These are phyloP conservation scores for Antigone vipio DNA, from an alignment of 2,113 vertebrate species.

Conservation along the genomic window DNA sequence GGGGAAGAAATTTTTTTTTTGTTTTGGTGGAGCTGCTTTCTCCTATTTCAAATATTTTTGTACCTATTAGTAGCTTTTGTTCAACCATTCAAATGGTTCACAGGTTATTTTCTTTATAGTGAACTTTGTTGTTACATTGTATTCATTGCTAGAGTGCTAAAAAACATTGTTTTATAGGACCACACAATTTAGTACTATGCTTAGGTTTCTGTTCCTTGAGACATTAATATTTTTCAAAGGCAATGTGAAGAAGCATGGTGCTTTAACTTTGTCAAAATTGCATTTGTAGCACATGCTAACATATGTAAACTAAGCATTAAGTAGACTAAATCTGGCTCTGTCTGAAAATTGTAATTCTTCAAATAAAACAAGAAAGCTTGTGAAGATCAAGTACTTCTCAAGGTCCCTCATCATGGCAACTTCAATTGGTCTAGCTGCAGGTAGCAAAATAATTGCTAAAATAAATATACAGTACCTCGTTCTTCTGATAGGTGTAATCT, in stretches of 20 bases:
- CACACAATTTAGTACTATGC: background rate
- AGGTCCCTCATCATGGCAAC: background rate
- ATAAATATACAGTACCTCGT: background rate
- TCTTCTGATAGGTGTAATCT: background rate
- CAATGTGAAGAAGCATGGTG: background rate
- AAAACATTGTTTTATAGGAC: background rate
- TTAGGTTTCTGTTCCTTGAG: background rate
- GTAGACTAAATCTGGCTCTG: background rate
- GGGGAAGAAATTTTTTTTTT: background rate
- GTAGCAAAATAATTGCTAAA: constrained; percentile 11
- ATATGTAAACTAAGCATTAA: background rate
- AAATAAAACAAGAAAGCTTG: background rate
- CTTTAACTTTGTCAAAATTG: background rate
- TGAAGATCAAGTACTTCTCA: background rate
- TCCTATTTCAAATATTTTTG: background rate
- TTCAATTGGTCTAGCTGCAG: background rate
- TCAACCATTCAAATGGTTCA: background rate
- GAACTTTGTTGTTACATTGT: background rate
- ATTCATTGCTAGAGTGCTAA: background rate
- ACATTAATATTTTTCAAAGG: background rate
- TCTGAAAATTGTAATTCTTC: background rate
- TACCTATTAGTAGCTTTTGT: background rate
- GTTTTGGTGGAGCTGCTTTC: background rate
- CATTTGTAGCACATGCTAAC: background rate
- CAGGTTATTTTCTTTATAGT: background rate